Evolutionary conservation across 2,888 invertebrate genomes (phyloP), one percentile per base, ranked within the genome.

Genomic region (Autographa pulchrina): DNA sequence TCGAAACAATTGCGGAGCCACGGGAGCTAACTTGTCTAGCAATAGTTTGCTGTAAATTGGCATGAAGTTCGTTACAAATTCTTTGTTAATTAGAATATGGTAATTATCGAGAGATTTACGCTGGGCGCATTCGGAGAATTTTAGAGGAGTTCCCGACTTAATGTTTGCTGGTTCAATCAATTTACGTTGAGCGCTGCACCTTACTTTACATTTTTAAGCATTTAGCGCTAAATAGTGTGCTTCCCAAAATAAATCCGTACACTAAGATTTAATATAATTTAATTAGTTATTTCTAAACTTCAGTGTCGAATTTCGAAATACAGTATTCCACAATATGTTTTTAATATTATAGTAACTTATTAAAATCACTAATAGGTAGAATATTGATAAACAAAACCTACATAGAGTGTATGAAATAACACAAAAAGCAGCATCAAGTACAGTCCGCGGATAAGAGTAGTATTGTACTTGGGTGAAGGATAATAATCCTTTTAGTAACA

Each of bases 1-100:
- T 84, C 85, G 91, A 94, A 94, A 94, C 94, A 95, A 94, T 94
- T 93, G 92, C 76, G 84, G 91, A 86, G 90, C 90, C 88, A 74
- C 79, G 93, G 93, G 93, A 92, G 82, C 86, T 74, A 93, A 94
- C 90, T 94, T 92, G 88, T 79, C 80, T 75, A 75, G 81, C 73
- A 79, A 88, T 91, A 91, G 92, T 90, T 91, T 81, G 82, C 77
- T 85, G 84, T 86, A 88, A 92, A 91, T 91, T 92, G 91, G 85
- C 87, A 86, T 86, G 85, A 80, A 86, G 88, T 86, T 89, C 80
- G 85, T 88, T 88, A 87, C 84, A 82, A 87, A 90, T 90, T 88
- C 81, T 88, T 86, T 86, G 64, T 75, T 87, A 88, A 89, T 89
- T 89, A 82, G 79, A 82, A 83, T 85, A 80, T 78, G 81, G 73